These are phyloP conservation scores for Notolabrus celidotus DNA, from an alignment of 2,797 vertebrate species.

Conservation along the genomic window DNA sequence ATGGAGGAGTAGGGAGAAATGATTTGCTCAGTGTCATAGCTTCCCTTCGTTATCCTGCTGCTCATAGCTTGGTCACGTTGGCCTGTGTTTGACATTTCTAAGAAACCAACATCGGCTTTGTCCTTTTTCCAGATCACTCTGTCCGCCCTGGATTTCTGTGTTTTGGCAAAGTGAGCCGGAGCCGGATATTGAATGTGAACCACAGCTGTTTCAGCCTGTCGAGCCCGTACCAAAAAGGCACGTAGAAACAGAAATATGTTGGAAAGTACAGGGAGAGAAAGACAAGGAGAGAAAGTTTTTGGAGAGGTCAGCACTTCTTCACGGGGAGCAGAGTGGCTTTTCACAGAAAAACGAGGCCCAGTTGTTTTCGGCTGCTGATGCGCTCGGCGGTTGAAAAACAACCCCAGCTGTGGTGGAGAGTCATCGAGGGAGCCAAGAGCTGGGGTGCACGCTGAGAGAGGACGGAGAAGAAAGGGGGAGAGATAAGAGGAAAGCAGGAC, in stretches of 20 bases:
- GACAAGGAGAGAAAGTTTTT: slow-evolving; percentile 12
- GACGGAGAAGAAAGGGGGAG: slow-evolving; percentile 9
- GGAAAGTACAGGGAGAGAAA: slow-evolving; percentile 1
- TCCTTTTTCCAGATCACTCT: slow-evolving; percentile 38
- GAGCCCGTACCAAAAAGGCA: slow-evolving; percentile 21
- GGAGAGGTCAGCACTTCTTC: slow-evolving; percentile 50
- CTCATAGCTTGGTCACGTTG: slow-evolving; percentile 4
- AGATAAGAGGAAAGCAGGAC: slow-evolving; percentile 26
- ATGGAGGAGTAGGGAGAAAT: no score
- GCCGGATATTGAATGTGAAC: slow-evolving; percentile 45
- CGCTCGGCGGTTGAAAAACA: slow-evolving; percentile 56
- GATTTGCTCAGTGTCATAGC: not conserved
- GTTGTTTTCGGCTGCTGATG: slow-evolving; percentile 52
- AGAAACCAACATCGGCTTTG: slow-evolving; percentile 17
- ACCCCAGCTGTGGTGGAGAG: slow-evolving; percentile 54
- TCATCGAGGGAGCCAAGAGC: slow-evolving; percentile 37
- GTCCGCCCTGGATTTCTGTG: slow-evolving; percentile 36
- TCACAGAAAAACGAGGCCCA: slow-evolving; percentile 31
- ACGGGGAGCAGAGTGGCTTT: slow-evolving; percentile 40
- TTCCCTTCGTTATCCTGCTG: not conserved
- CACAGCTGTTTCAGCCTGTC: slow-evolving; percentile 41
- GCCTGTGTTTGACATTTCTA: slow-evolving; percentile 42
- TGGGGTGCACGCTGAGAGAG: slow-evolving; percentile 18
- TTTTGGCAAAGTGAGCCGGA: slow-evolving; percentile 47
- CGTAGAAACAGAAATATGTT: slow-evolving; percentile 37